Evolutionary conservation across 2,113 vertebrate species (phyloP).

Genomic region (Scomber colias): DNA sequence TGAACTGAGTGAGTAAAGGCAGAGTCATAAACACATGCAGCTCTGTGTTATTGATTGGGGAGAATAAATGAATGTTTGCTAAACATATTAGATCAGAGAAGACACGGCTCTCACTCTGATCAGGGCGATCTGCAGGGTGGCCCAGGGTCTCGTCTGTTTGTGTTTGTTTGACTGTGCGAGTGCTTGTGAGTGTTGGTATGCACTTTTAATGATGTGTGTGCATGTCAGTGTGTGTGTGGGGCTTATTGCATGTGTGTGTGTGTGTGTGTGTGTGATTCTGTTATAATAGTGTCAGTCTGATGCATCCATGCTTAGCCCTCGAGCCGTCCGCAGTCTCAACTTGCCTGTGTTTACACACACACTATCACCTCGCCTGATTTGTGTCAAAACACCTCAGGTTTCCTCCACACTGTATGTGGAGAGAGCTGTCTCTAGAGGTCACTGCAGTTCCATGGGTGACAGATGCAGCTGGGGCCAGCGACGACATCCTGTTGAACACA

Average conservation of each 20-base stretch:
- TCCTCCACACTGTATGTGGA: conserved; percentile 79
- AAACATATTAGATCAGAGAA: conserved; percentile 82
- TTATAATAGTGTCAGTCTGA: background rate
- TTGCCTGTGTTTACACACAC: conserved; percentile 53
- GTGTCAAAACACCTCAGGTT: conserved; percentile 66
- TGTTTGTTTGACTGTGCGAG: conserved; percentile 63
- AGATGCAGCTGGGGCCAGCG: conserved; percentile 75
- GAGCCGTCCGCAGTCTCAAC: conserved; percentile 38
- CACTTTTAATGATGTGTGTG: conserved; percentile 31
- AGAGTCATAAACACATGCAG: conserved; percentile 80
- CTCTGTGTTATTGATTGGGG: conserved; percentile 76
- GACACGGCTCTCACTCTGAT: conserved; percentile 66
- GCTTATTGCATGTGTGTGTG: background rate
- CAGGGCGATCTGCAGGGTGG: conserved; percentile 77
- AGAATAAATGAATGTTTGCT: conserved; percentile 84
- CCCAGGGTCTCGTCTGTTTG: conserved; percentile 54
- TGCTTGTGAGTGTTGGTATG: conserved; percentile 17
- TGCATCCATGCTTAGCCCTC: conserved; percentile 32
- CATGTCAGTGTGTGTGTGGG: too few species aligned
- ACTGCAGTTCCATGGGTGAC: conserved; percentile 88
- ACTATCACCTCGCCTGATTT: conserved; percentile 54
- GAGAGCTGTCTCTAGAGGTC: conserved; percentile 87
- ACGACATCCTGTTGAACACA: conserved; percentile 74
- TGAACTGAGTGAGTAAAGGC: conserved; percentile 73
- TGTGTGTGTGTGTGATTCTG: conserved; percentile 4